Evolutionary conservation across 1,140 invertebrate genomes (phyloP).

Genomic region (Diachasmimorpha longicaudata): DNA sequence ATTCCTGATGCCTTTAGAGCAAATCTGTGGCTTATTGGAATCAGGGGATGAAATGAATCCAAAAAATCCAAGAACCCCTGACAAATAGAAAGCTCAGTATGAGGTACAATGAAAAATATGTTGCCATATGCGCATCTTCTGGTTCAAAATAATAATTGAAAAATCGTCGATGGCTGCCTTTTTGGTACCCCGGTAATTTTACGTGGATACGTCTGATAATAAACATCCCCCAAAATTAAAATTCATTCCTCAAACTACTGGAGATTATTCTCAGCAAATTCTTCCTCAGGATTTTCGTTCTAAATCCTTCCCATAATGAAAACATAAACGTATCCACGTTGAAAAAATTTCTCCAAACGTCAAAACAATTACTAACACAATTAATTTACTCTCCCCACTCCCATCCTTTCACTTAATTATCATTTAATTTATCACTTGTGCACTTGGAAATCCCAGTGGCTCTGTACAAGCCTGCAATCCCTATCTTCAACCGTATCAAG

Average conservation of each 20-base stretch:
- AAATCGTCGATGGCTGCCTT: too few species aligned
- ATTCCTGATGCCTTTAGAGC: not conserved
- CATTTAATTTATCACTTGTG: conserved; percentile 7
- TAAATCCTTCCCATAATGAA: too few species aligned
- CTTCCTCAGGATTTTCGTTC: too few species aligned
- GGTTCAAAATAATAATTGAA: not conserved
- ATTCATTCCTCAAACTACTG: too few species aligned
- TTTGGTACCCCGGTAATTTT: too few species aligned
- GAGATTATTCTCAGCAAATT: too few species aligned
- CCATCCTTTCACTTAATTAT: conserved; percentile 10
- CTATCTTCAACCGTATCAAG: conserved; percentile 61
- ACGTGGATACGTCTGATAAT: too few species aligned
- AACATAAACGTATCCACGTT: too few species aligned
- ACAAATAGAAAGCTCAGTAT: too few species aligned
- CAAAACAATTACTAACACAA: not conserved
- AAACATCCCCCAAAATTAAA: too few species aligned
- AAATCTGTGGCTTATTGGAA: not conserved
- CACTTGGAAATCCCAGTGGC: conserved; percentile 50
- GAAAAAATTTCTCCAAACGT: not conserved
- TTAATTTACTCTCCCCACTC: not conserved
- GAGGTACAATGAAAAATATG: too few species aligned
- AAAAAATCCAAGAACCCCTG: too few species aligned
- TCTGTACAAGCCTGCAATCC: conserved; percentile 67
- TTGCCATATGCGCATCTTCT: not conserved
- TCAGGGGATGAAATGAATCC: not conserved